phyloP scores from a whole-genome alignment of 35 echinoderm and acorn worm genomes.

The Eucidaris tribuloides region DNA sequence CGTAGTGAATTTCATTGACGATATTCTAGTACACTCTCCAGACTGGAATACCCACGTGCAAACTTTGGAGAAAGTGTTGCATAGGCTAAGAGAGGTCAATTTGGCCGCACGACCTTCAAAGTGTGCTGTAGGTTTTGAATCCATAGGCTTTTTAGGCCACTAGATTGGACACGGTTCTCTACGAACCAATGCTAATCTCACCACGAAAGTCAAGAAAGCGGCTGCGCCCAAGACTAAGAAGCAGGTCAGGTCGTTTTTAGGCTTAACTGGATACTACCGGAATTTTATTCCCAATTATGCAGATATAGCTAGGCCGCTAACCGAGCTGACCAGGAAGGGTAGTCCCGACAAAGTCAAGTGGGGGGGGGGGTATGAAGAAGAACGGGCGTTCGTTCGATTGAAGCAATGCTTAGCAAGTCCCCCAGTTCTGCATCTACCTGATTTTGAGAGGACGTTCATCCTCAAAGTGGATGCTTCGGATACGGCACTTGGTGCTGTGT shows the following conservation, averaged over 20 bases:
- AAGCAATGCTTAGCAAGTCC: constrained; percentile 18
- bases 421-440: constrained; percentile 53
- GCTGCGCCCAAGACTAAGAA: constrained; percentile 35
- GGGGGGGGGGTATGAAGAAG: constrained; percentile 18
- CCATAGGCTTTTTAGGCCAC: neutral
- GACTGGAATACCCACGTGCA: constrained; percentile 36
- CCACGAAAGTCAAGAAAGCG: neutral
- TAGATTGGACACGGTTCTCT: neutral
- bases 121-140: constrained; percentile 31
- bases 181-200: neutral
- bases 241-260: constrained; percentile 33
- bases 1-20: constrained; percentile 54
- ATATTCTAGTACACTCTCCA: constrained; percentile 52
- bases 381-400: constrained; percentile 38
- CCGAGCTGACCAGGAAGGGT: constrained; percentile 46
- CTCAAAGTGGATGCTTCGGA: constrained; percentile 51
- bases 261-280: constrained; percentile 34
- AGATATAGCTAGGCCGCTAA: constrained; percentile 41
- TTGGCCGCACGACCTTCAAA: constrained; percentile 45
- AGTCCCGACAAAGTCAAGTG: constrained; percentile 43
- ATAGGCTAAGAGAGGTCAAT: constrained; percentile 1
- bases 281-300: constrained; percentile 64
- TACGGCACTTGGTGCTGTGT: constrained; percentile 41
- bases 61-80: constrained; percentile 1
- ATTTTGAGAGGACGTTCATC: constrained; percentile 28